Percentiles rank a stretch among this genome's conserved stretches.
Conservation (phyloP, 2,797 vertebrate species). For the Astyanax mexicanus region DNA sequence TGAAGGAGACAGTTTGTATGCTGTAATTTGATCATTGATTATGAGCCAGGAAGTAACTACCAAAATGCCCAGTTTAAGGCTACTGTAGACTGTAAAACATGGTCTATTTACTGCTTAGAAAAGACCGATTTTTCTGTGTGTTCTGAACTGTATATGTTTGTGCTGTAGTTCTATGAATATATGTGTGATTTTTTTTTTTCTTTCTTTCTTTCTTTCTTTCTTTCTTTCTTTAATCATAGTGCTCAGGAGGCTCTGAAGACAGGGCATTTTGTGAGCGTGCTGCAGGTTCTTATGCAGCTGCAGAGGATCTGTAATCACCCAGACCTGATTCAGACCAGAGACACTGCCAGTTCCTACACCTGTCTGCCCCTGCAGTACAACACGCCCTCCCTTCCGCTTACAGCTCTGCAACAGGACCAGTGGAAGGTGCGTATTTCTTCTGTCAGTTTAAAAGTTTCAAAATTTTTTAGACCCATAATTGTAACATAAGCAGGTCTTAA, state of each 20-base stretch:
- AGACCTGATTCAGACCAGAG: slow-evolving; percentile 85
- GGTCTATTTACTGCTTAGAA: no score
- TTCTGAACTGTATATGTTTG: not conserved
- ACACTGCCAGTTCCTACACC: slow-evolving; percentile 80
- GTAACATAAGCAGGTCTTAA: no score
- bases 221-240: slow-evolving; percentile 63
- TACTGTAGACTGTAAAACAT: no score
- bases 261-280: slow-evolving; percentile 92
- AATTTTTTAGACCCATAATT: no score
- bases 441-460: no score
- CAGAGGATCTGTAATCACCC: slow-evolving; percentile 94
- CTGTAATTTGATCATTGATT: no score
- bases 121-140: no score
- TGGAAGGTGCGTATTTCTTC: slow-evolving; percentile 81
- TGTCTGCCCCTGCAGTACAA: slow-evolving; percentile 81
- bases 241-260: slow-evolving; percentile 92
- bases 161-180: not conserved
- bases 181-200: not conserved
- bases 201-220: not conserved
- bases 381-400: slow-evolving; percentile 84
- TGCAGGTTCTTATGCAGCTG: slow-evolving; percentile 91
- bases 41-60: no score
- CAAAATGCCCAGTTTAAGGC: no score
- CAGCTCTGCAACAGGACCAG: slow-evolving; percentile 78
- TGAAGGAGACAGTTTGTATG: no score